Conservation (phyloP, 2,113 vertebrate species). For the Solea senegalensis region DNA sequence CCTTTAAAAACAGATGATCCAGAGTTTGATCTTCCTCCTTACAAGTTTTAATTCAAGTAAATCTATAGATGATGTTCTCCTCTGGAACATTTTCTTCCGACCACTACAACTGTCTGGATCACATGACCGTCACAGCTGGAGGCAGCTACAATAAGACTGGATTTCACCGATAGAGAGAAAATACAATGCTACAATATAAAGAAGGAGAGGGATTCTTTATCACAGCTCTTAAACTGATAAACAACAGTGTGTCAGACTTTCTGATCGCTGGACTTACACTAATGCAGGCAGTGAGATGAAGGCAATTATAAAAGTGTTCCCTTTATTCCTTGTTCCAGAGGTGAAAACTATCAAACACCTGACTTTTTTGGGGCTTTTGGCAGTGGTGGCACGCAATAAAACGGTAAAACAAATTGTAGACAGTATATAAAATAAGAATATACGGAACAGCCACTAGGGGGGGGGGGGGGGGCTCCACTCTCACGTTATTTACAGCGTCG, state of each 20-base stretch:
- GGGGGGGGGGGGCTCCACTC: too few species aligned
- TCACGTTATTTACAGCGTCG: too few species aligned
- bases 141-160: conserved; percentile 56
- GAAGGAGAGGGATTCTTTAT: conserved; percentile 32
- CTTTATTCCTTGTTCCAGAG: background rate
- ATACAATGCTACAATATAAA: conserved; percentile 46
- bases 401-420: background rate
- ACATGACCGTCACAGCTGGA: conserved; percentile 54
- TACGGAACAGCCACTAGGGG: too few species aligned
- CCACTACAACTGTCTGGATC: conserved; percentile 28
- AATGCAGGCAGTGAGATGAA: conserved; percentile 25
- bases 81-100: background rate
- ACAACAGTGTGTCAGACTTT: background rate
- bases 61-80: conserved; percentile 1
- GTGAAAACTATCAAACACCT: conserved; percentile 38
- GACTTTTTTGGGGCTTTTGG: conserved; percentile 10
- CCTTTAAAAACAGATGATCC: conserved; percentile 24
- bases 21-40: background rate
- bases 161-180: conserved; percentile 47
- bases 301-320: conserved; percentile 19
- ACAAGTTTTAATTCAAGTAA: conserved; percentile 7
- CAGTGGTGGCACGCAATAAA: conserved; percentile 13
- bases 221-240: conserved; percentile 20
- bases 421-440: too few species aligned
- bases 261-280: background rate